phyloP scores from a whole-genome alignment of 2,113 vertebrate genomes.

The Hiodon alosoides region DNA sequence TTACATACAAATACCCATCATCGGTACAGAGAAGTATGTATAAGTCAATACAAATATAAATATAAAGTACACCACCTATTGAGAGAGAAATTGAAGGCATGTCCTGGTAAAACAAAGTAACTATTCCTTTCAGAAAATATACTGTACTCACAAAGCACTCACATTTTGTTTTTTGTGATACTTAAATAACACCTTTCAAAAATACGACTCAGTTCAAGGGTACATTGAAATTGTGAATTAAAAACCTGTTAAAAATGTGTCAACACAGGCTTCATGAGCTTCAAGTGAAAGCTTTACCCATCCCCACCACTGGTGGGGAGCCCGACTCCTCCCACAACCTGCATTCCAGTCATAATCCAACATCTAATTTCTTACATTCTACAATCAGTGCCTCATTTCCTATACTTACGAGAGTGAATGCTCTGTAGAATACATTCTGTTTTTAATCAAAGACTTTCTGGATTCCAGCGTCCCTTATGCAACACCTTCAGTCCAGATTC shows the following conservation, averaged over 20 bases:
- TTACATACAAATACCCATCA: neutral
- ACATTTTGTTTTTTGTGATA: neutral
- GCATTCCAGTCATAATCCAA: no score
- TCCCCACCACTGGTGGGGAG: neutral
- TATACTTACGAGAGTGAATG: neutral
- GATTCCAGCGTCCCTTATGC: neutral
- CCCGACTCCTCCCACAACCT: neutral
- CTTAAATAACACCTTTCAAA: no score
- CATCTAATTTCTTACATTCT: neutral
- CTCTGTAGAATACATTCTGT: neutral
- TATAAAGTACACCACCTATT: neutral
- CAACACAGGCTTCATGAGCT: no score
- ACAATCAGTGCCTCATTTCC: no score
- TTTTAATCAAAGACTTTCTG: neutral
- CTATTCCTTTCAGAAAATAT: neutral
- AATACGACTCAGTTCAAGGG: no score
- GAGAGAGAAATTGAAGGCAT: no score
- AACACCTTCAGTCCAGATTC: neutral
- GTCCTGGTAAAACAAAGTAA: no score
- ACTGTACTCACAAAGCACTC: neutral
- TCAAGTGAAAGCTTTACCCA: no score
- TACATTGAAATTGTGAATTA: neutral
- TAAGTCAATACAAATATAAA: neutral
- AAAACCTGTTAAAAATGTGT: neutral
- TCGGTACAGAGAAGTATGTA: constrained; percentile 14